Evolutionary conservation across 1,140 invertebrate species (phyloP).

Genomic region (Neotoxoptera formosana): DNA sequence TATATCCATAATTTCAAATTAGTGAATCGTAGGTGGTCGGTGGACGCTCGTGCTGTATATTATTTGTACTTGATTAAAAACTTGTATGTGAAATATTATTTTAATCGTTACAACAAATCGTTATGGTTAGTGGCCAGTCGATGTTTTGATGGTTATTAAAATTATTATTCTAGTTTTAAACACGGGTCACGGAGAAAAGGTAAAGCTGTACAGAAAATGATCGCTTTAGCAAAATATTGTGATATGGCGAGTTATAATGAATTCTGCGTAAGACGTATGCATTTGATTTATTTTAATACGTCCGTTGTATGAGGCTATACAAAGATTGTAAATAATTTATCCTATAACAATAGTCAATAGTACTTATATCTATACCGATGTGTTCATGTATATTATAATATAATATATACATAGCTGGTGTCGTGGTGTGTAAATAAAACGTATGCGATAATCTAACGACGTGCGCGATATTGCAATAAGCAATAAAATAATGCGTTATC

Average conservation of each 20-base stretch:
- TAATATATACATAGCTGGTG: background rate
- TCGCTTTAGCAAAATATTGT: background rate
- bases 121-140: background rate
- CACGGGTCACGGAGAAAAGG: background rate
- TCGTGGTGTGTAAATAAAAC: background rate
- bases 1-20: background rate
- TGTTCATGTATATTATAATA: background rate
- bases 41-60: background rate
- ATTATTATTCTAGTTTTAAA: background rate
- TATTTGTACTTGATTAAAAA: too few species aligned
- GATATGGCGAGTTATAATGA: background rate
- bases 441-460: background rate
- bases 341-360: conserved; percentile 21
- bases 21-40: background rate
- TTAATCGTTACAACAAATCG: background rate
- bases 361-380: background rate
- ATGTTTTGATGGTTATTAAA: background rate
- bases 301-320: background rate
- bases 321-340: background rate
- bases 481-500: conserved; percentile 27
- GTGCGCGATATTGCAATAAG: background rate
- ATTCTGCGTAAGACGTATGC: background rate
- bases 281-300: background rate
- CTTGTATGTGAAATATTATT: background rate
- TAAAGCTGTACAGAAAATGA: background rate